Base-by-base conservation (phyloP, 1,140 invertebrate genomes). In the Atta texana region DNA sequence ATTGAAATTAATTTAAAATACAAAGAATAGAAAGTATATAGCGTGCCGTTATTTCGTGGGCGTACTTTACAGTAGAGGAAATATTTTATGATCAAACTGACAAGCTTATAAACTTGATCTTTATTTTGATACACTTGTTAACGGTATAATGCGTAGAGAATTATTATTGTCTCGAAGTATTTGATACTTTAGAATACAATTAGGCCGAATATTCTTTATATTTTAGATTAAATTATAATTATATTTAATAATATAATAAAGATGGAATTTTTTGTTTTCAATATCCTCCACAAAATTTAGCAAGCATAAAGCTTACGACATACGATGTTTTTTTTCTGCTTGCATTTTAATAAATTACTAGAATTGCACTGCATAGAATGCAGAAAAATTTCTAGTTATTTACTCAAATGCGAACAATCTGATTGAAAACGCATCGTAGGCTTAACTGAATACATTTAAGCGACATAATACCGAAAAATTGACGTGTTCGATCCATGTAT, bases 401-500 rank as follows among this genome's bases (percentile, higher is more conserved):
- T 44, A 44, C 39, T 10, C 39, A 44, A 44, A 44, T 44, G 8
- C 39, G 10, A 44, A 1, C 10, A 44, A 44, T 44, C 8, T 44
- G 8, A 0, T 44, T 10, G 39, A 44, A 44, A 44, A 44, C 12
- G 39, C 39, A 44, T 44, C 39, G 39, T 44, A 44, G 39, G 2
- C 10, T 44, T 18, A 31, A 18, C 1, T 53, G 3, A 53, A 72
- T 39, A 72, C 21, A 0, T 44, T 44, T 24, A 61, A n/a, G 16
- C n/a, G 31, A 71, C 18, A 49, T 3, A 59, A 14, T 49, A 18
- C 14, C 3, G 16, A 44, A 85, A 81, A 6, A 69, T 51, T 51
- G 24, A 39, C 2, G 24, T 24, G 49, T 34, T 44, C 14, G 24
- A 18, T 34, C 31, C n/a, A 69, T 86, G 8, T 49, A 87, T 90